Conservation (phyloP, 2,888 invertebrate genomes). For the Mythimna vitellina region DNA sequence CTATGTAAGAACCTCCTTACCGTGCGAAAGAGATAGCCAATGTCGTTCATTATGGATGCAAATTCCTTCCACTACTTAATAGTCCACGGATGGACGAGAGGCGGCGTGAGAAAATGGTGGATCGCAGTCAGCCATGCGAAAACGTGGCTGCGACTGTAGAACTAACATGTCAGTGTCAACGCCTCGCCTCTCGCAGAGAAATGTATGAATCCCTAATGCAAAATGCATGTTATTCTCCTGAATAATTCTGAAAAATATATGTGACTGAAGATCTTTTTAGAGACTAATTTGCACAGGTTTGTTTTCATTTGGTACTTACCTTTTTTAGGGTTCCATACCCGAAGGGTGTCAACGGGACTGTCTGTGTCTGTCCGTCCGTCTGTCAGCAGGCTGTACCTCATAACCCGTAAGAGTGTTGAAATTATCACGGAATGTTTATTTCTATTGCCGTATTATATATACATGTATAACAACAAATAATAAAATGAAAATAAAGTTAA, state of each 20-base stretch:
- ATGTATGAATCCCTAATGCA: slow-evolving; percentile 59
- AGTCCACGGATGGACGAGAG: slow-evolving; percentile 75
- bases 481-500: too few species aligned
- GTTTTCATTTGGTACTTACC: slow-evolving; percentile 16
- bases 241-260: slow-evolving; percentile 44
- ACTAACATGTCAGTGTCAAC: slow-evolving; percentile 52
- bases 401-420: too few species aligned
- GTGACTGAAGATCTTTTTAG: slow-evolving; percentile 18
- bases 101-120: slow-evolving; percentile 82
- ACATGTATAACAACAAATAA: too few species aligned
- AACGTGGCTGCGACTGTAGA: slow-evolving; percentile 49
- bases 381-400: too few species aligned
- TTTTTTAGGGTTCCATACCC: neutral
- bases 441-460: too few species aligned
- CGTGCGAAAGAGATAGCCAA: slow-evolving; percentile 67
- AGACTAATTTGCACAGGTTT: slow-evolving; percentile 15
- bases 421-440: too few species aligned
- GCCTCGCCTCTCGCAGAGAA: slow-evolving; percentile 38
- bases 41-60: slow-evolving; percentile 78
- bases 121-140: slow-evolving; percentile 69
- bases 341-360: too few species aligned
- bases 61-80: slow-evolving; percentile 83
- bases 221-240: slow-evolving; percentile 55
- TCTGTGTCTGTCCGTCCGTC: too few species aligned
- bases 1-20: slow-evolving; percentile 31